These are phyloP conservation scores for Schlechtendalia chinensis DNA, from an alignment of 1,140 invertebrate species.

Conservation along the genomic window DNA sequence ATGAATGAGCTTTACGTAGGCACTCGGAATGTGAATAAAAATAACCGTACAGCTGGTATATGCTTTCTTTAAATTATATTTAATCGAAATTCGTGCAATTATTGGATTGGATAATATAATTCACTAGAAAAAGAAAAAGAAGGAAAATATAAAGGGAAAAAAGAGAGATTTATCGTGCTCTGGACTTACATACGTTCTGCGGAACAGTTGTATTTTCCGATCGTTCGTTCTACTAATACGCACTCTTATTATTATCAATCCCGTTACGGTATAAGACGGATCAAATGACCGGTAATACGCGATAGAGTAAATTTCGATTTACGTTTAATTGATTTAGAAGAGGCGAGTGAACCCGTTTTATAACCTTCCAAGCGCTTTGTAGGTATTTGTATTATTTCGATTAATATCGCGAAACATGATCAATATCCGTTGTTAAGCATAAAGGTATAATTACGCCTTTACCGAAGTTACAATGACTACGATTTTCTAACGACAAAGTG, in stretches of 20 bases:
- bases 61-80: too few relatives aligned
- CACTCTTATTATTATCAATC: slow-evolving; percentile 12
- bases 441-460: too few relatives aligned
- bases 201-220: background rate
- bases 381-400: too few relatives aligned
- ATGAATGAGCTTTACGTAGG: too few relatives aligned
- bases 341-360: background rate
- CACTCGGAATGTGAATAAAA: too few relatives aligned
- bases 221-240: background rate
- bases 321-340: background rate
- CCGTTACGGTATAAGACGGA: background rate
- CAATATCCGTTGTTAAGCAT: too few relatives aligned
- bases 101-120: background rate
- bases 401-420: too few relatives aligned
- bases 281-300: background rate
- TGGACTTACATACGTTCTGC: background rate
- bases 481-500: too few relatives aligned
- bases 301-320: background rate
- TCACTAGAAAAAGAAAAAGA: background rate
- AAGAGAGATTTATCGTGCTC: background rate
- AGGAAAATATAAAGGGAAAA: background rate
- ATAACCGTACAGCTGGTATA: too few relatives aligned
- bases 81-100: background rate
- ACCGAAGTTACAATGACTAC: too few relatives aligned
- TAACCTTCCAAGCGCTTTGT: too few relatives aligned